Evolutionary conservation across 2,888 invertebrate genomes (phyloP), one percentile per base, ranked within the genome.

Genomic region (Thera obeliscata): DNA sequence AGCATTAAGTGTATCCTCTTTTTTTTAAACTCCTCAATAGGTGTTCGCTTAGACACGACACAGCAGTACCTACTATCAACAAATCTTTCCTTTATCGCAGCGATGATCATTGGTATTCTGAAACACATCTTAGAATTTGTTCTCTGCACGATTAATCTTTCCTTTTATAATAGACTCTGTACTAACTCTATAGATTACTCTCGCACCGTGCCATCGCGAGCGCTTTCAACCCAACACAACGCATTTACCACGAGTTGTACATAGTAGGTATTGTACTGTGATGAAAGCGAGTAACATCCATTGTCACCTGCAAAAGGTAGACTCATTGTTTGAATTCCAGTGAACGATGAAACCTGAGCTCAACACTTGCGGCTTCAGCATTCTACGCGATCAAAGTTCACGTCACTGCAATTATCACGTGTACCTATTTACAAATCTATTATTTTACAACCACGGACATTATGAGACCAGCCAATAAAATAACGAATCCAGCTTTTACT

Each of bases 241-340:
- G 66, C 56, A 60, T 65, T 67, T 61, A 67, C 59, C 65, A 61
- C 60, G 59, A 48, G 46, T 62, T 52, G 59, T 66, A 62, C 73
- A 56, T 78, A 76, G 38, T 38, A 46, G 73, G 74, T 74, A 73
- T 75, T 75, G 70, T 65, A 73, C 61, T 56, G 58, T 64, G 70
- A 74, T 74, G 65, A 74, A 77, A 74, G 75, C 75, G 68, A 80
- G 66, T 55, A 63, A 76, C 66, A 71, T 72, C 79, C 79, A 79
- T 83, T 83, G 80, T 84, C 84, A 87, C 83, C 81, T 85, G 83
- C 81, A 77, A 81, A 82, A 81, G 82, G 81, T 79, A 79, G 74
- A 78, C 76, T 79, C 83, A 87, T 88, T 90, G 87, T 89, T 90
- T 84, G 84, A 84, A 84, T 88, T 87, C 85, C 83, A 74, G 73